Evolutionary conservation across 1,140 invertebrate genomes (phyloP).

Genomic region (Brachionus sp.): DNA sequence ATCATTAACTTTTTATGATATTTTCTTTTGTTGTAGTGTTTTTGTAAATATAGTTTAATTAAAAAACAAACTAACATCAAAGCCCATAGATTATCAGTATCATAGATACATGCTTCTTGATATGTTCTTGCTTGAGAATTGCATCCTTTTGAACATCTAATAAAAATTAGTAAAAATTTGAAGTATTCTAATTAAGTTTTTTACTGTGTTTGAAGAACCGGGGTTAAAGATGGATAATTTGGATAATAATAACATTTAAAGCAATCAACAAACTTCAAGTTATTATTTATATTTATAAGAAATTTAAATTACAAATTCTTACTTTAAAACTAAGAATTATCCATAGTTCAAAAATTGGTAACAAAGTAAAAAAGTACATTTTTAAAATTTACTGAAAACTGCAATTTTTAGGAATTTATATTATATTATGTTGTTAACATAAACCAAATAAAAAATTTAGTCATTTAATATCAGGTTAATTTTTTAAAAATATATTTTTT

Average conservation of each 20-base stretch:
- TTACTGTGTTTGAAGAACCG: background rate
- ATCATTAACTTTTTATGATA: too few species aligned
- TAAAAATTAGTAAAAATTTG: background rate
- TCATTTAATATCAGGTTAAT: too few species aligned
- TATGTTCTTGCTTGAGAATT: background rate
- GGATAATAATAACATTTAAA: conserved; percentile 23
- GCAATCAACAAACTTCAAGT: background rate
- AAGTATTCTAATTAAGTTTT: background rate
- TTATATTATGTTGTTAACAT: too few species aligned
- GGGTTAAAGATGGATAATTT: background rate
- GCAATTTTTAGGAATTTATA: too few species aligned
- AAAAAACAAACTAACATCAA: background rate
- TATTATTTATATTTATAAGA: background rate
- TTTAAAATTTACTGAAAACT: too few species aligned
- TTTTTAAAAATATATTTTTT: too few species aligned
- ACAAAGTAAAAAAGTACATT: too few species aligned
- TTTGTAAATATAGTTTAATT: too few species aligned
- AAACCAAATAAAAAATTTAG: too few species aligned
- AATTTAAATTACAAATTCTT: background rate
- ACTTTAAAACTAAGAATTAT: background rate
- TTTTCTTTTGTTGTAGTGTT: too few species aligned
- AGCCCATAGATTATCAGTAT: background rate
- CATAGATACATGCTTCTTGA: background rate
- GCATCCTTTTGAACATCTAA: background rate
- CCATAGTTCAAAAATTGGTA: background rate